Conservation (phyloP, 2,888 invertebrate genomes). For the Chrysina gloriosa region DNA sequence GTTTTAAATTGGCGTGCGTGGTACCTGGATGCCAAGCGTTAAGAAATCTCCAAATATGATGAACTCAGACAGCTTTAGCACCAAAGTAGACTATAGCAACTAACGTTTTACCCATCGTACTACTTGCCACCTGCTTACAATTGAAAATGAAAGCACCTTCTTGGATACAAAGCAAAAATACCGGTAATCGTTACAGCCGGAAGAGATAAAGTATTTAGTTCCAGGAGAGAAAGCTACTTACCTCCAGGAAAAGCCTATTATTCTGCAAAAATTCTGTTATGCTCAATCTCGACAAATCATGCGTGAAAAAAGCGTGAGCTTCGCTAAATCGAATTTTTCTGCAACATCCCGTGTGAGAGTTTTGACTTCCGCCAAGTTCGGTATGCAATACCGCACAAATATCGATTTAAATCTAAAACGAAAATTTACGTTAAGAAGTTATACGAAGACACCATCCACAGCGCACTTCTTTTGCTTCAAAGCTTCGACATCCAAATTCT, state of each 20-base stretch:
- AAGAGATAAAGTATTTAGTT: too few species aligned
- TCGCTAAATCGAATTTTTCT: conserved; percentile 47
- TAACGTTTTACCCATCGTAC: too few species aligned
- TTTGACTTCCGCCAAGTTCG: conserved; percentile 43
- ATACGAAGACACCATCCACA: not conserved
- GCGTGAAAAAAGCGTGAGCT: conserved; percentile 49
- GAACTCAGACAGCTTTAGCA: too few species aligned
- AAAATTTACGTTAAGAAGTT: not conserved
- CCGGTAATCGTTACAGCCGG: too few species aligned
- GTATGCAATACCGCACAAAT: conserved; percentile 47
- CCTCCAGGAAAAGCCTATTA: conserved; percentile 46
- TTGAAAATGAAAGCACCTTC: too few species aligned
- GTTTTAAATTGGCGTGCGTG: too few species aligned
- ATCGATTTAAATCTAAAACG: conserved; percentile 48
- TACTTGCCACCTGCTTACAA: too few species aligned
- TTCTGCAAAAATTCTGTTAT: conserved; percentile 48
- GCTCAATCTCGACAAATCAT: conserved; percentile 41
- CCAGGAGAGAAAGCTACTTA: conserved; percentile 38
- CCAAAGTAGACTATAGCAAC: too few species aligned
- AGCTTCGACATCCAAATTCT: conserved; percentile 49
- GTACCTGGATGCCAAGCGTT: too few species aligned
- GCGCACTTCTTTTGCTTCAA: conserved; percentile 46
- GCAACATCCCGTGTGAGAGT: conserved; percentile 43
- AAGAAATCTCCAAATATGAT: too few species aligned
- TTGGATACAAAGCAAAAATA: too few species aligned